Base-by-base conservation (phyloP, 2,888 invertebrate genomes). In the Ochropleura plecta region DNA sequence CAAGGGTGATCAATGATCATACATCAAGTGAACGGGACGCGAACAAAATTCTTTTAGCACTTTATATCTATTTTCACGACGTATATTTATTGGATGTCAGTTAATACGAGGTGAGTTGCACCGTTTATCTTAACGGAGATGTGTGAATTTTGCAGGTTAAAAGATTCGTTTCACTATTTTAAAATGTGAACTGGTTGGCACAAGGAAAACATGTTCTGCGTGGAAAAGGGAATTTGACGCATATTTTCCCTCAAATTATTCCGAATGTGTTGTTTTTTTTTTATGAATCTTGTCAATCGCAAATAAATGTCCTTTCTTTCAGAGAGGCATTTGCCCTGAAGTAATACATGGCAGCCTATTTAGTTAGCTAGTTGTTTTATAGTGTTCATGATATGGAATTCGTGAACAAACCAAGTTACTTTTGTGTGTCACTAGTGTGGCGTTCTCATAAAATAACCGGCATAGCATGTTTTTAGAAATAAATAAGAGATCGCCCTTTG, bases 11-110 rank as follows among this genome's bases (percentile, higher is more conserved):
- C 88, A 76, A 87, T 83, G 87, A 81, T 82, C 87, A 88, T 87
- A 88, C 87, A 87, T 87, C 87, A 87, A 80, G 70, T 49, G 78
- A 66, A 65, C 70, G 73, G 70, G 82, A 85, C 85, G 83, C 73
- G 83, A 85, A 85, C 87, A 81, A 87, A 88, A 88, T 88, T 88
- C 87, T 83, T 79, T 87, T 81, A 84, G 69, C 83, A 84, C 85
- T 88, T 87, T 88, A 87, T 88, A 87, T 88, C 85, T 87, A 87
- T 87, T 88, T 87, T 83, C 82, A 53, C 78, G 80, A 85, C 85
- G 85, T 79, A 78, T 87, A 87, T 88, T 86, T 80, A 87, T 87
- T 85, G 79, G 83, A 65, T 81, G 84, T 80, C 86, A 86, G 82
- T 86, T 84, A 84, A 86, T 81, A 79, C 82, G 74, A 59, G 84